Evolutionary conservation across 2,113 vertebrate species (phyloP).

Genomic region (Gymnogyps californianus): DNA sequence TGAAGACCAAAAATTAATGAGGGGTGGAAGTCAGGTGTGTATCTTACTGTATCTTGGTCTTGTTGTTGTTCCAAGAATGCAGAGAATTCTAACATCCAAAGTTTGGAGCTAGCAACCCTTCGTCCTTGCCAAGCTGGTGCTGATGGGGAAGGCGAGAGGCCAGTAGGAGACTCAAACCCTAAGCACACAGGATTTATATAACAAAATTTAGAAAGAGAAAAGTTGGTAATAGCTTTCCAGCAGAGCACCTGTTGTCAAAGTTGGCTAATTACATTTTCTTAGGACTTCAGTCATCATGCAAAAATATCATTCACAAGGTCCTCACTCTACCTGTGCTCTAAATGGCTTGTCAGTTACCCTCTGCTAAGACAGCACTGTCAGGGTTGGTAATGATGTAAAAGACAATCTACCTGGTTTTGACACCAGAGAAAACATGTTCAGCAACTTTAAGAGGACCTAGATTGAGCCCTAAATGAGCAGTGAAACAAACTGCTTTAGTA

Average conservation of each 20-base stretch:
- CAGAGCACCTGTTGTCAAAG: not conserved
- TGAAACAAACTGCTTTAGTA: not conserved
- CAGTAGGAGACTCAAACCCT: conserved; percentile 87
- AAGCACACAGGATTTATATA: not conserved
- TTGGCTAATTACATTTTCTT: not conserved
- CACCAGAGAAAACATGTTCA: not conserved
- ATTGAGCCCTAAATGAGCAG: not conserved
- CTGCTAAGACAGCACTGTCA: not conserved
- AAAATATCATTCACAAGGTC: not conserved
- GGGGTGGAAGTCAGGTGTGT: not conserved
- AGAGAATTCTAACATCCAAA: conserved; percentile 94
- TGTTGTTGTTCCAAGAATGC: conserved; percentile 93
- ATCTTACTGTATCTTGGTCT: conserved; percentile 88
- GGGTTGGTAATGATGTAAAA: not conserved
- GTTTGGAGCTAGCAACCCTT: conserved; percentile 89
- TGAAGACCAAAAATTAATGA: not conserved
- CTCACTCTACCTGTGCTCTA: not conserved
- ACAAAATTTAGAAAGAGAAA: not conserved
- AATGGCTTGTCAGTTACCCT: not conserved
- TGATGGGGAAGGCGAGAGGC: conserved; percentile 79
- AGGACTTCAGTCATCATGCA: not conserved
- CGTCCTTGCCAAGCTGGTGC: conserved; percentile 90
- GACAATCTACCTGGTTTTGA: not conserved
- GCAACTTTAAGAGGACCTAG: not conserved
- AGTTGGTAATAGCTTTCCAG: not conserved